Conservation (phyloP, 1,140 invertebrate genomes). For the Conopomorpha cramerella region DNA sequence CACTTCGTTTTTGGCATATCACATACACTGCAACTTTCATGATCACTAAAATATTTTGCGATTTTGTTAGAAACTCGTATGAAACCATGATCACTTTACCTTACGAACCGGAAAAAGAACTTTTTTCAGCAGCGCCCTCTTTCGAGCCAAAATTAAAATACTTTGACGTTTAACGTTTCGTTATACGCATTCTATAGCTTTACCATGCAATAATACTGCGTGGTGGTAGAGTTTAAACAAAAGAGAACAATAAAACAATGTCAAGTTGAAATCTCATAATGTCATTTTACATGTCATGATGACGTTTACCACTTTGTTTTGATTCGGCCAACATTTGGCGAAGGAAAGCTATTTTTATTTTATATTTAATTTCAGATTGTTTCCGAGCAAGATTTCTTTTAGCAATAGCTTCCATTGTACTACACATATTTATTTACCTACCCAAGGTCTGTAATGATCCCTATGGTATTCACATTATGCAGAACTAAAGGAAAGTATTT, state of each 20-base stretch:
- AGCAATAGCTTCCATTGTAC: too few species aligned
- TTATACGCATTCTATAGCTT: constrained; percentile 3
- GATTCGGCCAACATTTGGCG: too few species aligned
- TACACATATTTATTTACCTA: too few species aligned
- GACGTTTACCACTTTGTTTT: too few species aligned
- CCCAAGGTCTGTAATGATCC: too few species aligned
- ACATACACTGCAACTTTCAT: constrained; percentile 12
- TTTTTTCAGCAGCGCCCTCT: constrained; percentile 5
- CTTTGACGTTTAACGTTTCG: constrained; percentile 9
- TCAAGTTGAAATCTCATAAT: constrained; percentile 10
- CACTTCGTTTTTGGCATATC: constrained; percentile 13
- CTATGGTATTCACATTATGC: too few species aligned
- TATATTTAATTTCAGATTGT: too few species aligned
- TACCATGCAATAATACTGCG: constrained; percentile 1
- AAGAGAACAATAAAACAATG: constrained; percentile 10
- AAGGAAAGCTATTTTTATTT: too few species aligned
- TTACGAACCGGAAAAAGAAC: constrained; percentile 46
- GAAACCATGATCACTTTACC: constrained; percentile 50
- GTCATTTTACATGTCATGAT: too few species aligned
- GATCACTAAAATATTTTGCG: constrained; percentile 34
- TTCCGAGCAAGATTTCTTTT: too few species aligned
- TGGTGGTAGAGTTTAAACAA: constrained; percentile 14
- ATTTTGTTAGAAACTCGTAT: constrained; percentile 29
- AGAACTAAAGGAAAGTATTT: too few species aligned
- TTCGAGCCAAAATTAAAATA: constrained; percentile 20